Evolutionary conservation across 2,113 vertebrate species (phyloP).

Genomic region (Dicaeum eximium): DNA sequence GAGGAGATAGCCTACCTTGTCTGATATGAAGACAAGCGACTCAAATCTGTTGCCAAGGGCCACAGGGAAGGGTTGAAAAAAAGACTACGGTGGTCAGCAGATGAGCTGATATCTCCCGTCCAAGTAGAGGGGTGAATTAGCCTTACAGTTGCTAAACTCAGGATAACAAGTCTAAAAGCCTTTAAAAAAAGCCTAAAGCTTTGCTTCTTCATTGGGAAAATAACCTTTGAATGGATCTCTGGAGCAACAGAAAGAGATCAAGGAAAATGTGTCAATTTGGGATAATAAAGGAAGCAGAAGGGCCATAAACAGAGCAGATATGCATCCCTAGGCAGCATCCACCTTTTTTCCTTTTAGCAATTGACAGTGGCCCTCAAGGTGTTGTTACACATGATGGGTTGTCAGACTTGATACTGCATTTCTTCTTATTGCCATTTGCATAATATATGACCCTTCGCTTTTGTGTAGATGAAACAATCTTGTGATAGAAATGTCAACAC

Average conservation of each 20-base stretch:
- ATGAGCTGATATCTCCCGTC: conserved; percentile 43
- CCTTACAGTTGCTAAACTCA: conserved; percentile 29
- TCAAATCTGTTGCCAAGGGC: conserved; percentile 25
- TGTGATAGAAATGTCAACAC: not conserved
- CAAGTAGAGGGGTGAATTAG: conserved; percentile 34
- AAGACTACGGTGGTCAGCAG: not conserved
- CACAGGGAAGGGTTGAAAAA: conserved; percentile 4
- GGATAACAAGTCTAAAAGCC: conserved; percentile 18
- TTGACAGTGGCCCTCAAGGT: conserved; percentile 35
- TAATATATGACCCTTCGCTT: conserved; percentile 25
- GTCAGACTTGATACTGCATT: conserved; percentile 4
- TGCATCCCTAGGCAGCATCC: conserved; percentile 30
- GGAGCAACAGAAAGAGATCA: conserved; percentile 37
- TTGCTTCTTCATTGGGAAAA: conserved; percentile 53
- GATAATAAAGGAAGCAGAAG: conserved; percentile 62
- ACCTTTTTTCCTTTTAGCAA: conserved; percentile 43
- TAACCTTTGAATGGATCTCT: conserved; percentile 54
- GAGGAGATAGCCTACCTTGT: not conserved
- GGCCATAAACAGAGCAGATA: conserved; percentile 61
- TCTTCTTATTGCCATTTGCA: conserved; percentile 23
- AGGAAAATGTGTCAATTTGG: conserved; percentile 46
- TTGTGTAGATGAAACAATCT: not conserved
- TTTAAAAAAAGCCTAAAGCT: not conserved
- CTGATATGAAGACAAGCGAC: not conserved
- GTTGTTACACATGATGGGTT: not conserved